These are phyloP conservation scores for Arge pagana DNA, from an alignment of 2,888 invertebrate genomes.

Conservation along the genomic window DNA sequence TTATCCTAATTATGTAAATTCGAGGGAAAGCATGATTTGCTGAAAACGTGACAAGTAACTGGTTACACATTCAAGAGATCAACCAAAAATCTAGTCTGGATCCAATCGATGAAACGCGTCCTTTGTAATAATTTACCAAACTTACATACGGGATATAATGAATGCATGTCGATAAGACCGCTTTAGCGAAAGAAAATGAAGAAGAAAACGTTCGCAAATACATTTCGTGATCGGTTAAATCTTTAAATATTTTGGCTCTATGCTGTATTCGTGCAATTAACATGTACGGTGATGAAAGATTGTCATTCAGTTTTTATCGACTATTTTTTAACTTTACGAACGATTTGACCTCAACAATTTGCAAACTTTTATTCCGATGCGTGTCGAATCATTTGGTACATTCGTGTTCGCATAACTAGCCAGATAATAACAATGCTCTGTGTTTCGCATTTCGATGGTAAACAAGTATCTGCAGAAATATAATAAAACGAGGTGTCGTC, in stretches of 20 bases:
- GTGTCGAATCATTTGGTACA: too few species aligned
- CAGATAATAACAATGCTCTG: too few species aligned
- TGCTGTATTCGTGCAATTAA: constrained; percentile 26
- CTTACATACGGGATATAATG: constrained; percentile 17
- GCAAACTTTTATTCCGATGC: too few species aligned
- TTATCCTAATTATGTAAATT: constrained; percentile 29
- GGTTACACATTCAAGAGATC: too few species aligned
- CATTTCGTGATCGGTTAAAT: constrained; percentile 29
- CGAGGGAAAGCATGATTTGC: constrained; percentile 27
- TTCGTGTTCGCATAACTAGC: too few species aligned
- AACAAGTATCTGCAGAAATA: too few species aligned
- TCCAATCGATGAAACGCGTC: constrained; percentile 7
- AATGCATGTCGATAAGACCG: constrained; percentile 22
- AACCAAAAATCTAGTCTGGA: constrained; percentile 15
- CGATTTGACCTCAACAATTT: too few species aligned
- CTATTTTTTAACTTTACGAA: too few species aligned
- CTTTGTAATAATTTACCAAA: constrained; percentile 15
- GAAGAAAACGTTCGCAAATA: constrained; percentile 28
- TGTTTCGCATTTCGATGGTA: too few species aligned
- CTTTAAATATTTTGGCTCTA: constrained; percentile 29
- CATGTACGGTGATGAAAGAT: too few species aligned
- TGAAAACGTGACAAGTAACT: not conserved
- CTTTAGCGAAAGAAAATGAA: constrained; percentile 34
- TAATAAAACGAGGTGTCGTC: too few species aligned
- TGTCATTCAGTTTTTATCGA: too few species aligned